Evolutionary conservation across 2,113 vertebrate genomes (phyloP).

Genomic region (Perca schrenkii): DNA sequence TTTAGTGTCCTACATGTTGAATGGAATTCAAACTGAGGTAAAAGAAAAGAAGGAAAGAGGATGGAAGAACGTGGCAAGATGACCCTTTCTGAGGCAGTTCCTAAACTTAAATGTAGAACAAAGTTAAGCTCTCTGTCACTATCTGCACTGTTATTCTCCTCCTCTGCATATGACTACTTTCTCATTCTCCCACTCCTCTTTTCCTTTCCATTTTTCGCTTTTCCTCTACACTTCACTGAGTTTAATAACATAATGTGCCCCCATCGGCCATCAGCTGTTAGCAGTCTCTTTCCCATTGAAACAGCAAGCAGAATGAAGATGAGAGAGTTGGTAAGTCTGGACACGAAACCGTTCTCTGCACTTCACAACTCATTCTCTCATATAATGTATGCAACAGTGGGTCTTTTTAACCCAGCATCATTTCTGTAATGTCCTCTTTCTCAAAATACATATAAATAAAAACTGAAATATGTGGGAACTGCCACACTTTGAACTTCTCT

Average conservation of each 20-base stretch:
- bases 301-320: not conserved
- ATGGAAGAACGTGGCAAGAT: not conserved
- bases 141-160: too few species aligned
- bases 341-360: not conserved
- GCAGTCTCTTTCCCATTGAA: not conserved
- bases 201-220: not conserved
- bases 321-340: not conserved
- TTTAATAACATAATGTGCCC: conserved; percentile 39
- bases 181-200: not conserved
- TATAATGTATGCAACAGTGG: not conserved
- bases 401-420: not conserved
- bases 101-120: not conserved
- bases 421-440: not conserved
- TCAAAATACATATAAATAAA: not conserved
- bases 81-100: not conserved
- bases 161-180: not conserved
- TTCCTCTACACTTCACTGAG: conserved; percentile 39
- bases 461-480: not conserved
- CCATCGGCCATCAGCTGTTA: conserved; percentile 20
- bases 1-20: not conserved
- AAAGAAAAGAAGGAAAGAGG: not conserved
- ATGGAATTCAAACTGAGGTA: not conserved
- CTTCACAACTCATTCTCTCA: not conserved
- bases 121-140: not conserved
- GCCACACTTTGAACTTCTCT: not conserved